These are phyloP conservation scores for Eurois occulta DNA, from an alignment of 2,888 invertebrate species.

Conservation along the genomic window DNA sequence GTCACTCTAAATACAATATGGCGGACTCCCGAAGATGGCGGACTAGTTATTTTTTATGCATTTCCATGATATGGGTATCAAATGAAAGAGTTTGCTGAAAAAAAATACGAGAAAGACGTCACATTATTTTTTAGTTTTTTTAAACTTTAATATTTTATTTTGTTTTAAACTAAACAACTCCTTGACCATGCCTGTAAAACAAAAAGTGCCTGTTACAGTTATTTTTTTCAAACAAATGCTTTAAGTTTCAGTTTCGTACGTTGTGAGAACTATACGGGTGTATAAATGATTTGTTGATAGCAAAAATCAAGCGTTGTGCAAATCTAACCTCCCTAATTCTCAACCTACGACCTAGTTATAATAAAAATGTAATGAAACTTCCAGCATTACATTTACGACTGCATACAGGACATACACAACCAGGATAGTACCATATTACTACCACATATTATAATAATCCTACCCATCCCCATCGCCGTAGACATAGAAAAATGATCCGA, in stretches of 20 bases:
- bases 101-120: no score
- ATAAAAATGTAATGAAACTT: slow-evolving; percentile 19
- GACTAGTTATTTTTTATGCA: no score
- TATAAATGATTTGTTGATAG: neutral
- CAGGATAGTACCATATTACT: slow-evolving; percentile 10
- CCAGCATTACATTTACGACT: slow-evolving; percentile 8
- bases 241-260: neutral
- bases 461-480: slow-evolving; percentile 38
- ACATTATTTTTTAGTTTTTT: no score
- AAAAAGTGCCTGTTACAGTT: no score
- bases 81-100: no score
- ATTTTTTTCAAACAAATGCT: neutral
- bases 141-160: neutral
- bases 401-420: neutral
- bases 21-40: no score
- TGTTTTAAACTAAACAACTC: neutral
- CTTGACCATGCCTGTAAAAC: neutral
- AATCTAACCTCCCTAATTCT: neutral
- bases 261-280: neutral
- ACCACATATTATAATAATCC: slow-evolving; percentile 39
- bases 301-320: neutral
- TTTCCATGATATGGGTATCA: no score
- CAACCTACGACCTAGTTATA: neutral
- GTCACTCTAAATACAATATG: no score
- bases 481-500: slow-evolving; percentile 74